phyloP scores from a whole-genome alignment of 1,140 invertebrate genomes.

The Neodiprion virginianus region DNA sequence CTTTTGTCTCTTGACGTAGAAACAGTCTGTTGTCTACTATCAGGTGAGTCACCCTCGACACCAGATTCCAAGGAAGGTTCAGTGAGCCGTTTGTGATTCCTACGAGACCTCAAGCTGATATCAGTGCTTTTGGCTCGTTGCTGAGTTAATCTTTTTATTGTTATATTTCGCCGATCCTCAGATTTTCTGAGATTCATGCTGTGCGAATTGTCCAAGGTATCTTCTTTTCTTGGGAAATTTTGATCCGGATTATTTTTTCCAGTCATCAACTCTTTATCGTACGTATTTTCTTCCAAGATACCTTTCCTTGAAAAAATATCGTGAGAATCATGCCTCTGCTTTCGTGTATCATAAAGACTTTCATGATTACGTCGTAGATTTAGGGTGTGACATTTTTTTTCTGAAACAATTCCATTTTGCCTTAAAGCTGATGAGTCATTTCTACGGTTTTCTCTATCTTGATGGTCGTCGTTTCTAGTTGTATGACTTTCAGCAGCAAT shows the following conservation, averaged over 20 bases:
- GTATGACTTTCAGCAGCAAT: not conserved
- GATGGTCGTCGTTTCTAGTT: too few species aligned
- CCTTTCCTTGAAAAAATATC: not conserved
- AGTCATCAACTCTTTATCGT: not conserved
- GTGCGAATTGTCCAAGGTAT: slow-evolving; percentile 19
- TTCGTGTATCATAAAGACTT: not conserved
- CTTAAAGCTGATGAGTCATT: not conserved
- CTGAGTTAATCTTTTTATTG: slow-evolving; percentile 47
- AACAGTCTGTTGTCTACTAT: slow-evolving; percentile 27
- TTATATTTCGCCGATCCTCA: slow-evolving; percentile 47
- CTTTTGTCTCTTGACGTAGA: not conserved
- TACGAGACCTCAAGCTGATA: slow-evolving; percentile 59
- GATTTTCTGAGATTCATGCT: slow-evolving; percentile 34
- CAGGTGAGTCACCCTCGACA: slow-evolving; percentile 37
- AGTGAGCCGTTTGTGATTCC: slow-evolving; percentile 66
- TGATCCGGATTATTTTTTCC: not conserved
- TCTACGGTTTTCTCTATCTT: not conserved
- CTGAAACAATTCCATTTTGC: not conserved
- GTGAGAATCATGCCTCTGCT: not conserved
- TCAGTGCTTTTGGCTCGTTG: slow-evolving; percentile 22
- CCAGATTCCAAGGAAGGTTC: slow-evolving; percentile 47
- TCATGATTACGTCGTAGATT: not conserved
- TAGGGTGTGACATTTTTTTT: not conserved
- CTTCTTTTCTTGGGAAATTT: slow-evolving; percentile 23
- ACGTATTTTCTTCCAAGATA: not conserved